Percentiles rank a stretch among this genome's conserved stretches.
Conservation (phyloP, 2,888 invertebrate genomes). For the Habrosyne pyritoides region DNA sequence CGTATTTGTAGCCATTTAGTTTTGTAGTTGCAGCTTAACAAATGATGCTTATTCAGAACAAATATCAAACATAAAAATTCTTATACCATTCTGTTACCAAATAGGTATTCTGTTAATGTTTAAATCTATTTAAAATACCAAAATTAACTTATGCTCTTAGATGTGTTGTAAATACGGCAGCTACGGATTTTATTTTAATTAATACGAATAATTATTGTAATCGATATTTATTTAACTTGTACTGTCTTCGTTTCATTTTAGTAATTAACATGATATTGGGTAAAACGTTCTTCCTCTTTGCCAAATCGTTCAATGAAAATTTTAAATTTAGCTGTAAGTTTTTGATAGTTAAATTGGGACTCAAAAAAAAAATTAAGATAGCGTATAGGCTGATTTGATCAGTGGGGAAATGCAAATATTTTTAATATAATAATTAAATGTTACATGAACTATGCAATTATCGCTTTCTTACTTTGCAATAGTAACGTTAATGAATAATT, state of each 20-base stretch:
- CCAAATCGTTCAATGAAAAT: not conserved
- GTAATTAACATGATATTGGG: not conserved
- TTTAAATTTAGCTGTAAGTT: not conserved
- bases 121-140: constrained; percentile 27
- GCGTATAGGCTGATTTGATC: not conserved
- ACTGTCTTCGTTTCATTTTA: not conserved
- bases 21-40: no score
- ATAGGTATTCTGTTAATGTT: not conserved
- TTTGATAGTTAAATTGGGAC: not conserved
- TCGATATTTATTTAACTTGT: constrained; percentile 21
- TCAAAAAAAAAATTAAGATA: not conserved
- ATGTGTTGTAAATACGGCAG: constrained; percentile 68
- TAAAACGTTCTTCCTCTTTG: not conserved
- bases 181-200: constrained; percentile 46
- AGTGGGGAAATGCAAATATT: not conserved
- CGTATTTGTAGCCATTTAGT: no score
- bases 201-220: constrained; percentile 31
- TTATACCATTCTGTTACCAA: not conserved
- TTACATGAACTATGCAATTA: not conserved
- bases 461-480: not conserved
- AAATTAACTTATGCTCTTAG: constrained; percentile 42
- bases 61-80: no score
- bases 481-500: not conserved
- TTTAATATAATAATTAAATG: not conserved
- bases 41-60: no score